These are phyloP conservation scores for Chloroclysta siterata DNA, from an alignment of 2,888 invertebrate species.

Conservation along the genomic window DNA sequence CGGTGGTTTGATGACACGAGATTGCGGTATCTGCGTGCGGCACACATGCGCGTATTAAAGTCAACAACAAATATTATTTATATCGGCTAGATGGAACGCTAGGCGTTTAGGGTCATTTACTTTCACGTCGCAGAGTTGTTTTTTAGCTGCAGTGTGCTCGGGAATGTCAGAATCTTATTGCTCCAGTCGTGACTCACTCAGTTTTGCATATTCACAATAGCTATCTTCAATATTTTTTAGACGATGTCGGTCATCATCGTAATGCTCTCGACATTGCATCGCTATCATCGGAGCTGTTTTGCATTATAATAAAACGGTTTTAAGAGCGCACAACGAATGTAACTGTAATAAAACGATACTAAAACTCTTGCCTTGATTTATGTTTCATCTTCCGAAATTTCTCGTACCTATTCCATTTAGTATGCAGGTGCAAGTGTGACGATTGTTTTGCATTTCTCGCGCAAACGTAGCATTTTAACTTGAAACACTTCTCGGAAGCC, in stretches of 20 bases:
- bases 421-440: conserved; percentile 69
- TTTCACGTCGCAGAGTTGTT: conserved; percentile 60
- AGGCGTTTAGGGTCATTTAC: conserved; percentile 76
- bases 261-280: conserved; percentile 44
- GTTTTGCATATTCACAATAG: conserved; percentile 8
- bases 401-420: conserved; percentile 51
- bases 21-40: conserved; percentile 39
- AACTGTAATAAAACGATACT: conserved; percentile 52
- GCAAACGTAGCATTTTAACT: conserved; percentile 57
- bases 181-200: conserved; percentile 19
- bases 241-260: conserved; percentile 33
- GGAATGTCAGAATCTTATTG: conserved; percentile 36
- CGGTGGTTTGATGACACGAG: conserved; percentile 33
- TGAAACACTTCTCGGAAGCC: conserved; percentile 67
- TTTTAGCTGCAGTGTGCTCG: conserved; percentile 56
- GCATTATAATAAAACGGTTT: conserved; percentile 48
- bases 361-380: conserved; percentile 54
- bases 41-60: conserved; percentile 49
- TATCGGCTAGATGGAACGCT: conserved; percentile 66
- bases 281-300: conserved; percentile 45
- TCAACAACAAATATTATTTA: conserved; percentile 74
- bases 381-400: conserved; percentile 54
- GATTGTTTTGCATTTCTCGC: conserved; percentile 73
- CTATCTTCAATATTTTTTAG: conserved; percentile 20
- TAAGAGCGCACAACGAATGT: conserved; percentile 47